Evolutionary conservation across 2,797 vertebrate genomes (phyloP), one percentile per base, ranked within the genome.

Genomic region (Chaetophractus vellerosus): DNA sequence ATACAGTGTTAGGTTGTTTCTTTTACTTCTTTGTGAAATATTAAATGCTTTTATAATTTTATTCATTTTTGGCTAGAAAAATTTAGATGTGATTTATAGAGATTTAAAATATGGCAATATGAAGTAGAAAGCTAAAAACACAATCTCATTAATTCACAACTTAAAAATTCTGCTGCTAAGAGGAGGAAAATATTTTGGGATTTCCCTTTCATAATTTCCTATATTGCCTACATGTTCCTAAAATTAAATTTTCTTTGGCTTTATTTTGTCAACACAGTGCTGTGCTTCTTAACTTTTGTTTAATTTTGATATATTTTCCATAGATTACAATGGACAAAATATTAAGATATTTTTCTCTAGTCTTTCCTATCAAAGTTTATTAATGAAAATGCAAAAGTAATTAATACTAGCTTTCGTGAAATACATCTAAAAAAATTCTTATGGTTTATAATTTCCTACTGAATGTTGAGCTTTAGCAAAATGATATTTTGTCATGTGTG

Each of bases 21-120:
- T 86, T 94, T 96, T 76, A 84, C 45, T 38, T 16, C 84, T 79
- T 88, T 84, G 76, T 95, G 75, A 96, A 96, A 93, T 89, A 88
- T 90, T 96, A 90, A 95, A 71, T 80, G n/a, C 38, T 75, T 93
- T 87, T 94, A 63, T 78, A 26, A 85, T 96, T 93, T 94, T 72
- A 95, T 93, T 94, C 59, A 89, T 83, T 96, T 95, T 83, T 80
- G 31, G 33, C 75, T 78, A 92, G 76, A 59, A 88, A 90, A 89
- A 87, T 21, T 57, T 85, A 83, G 31, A 84, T 69, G 91, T 83
- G 64, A 52, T 92, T 91, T 87, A 76, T 63, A 28, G 57, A 50
- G 50, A 88, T 59, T 95, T 95, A 81, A 94, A 94, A 91, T 87
- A 94, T 93, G 63, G 80, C 55, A 91, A 85, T 89, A 55, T 85